Conservation (phyloP, 2,113 vertebrate genomes). For the Ictalurus punctatus region DNA sequence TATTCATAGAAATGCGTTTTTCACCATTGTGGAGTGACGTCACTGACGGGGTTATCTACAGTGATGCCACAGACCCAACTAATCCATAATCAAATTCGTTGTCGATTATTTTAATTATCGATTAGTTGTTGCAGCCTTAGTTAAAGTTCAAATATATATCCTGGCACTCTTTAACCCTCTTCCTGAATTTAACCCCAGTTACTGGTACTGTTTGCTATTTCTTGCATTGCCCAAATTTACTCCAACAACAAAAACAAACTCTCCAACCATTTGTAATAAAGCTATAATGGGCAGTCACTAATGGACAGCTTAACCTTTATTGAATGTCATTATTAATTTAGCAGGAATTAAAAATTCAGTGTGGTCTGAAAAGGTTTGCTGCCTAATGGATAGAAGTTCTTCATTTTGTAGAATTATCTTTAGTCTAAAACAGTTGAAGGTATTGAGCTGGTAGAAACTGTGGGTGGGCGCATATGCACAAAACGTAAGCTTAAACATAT, state of each 20-base stretch:
- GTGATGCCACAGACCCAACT: no score
- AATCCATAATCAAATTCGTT: no score
- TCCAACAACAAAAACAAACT: neutral
- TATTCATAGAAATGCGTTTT: no score
- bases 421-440: neutral
- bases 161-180: neutral
- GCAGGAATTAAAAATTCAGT: neutral
- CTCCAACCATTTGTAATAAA: neutral
- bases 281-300: neutral
- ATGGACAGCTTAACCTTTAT: conserved; percentile 13
- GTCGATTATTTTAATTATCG: no score
- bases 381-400: neutral
- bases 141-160: neutral
- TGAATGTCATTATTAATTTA: conserved; percentile 16
- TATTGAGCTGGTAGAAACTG: neutral
- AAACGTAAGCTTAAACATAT: neutral
- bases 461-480: neutral
- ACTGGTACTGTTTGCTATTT: neutral
- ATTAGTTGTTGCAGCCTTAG: neutral
- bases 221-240: neutral
- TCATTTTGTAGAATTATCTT: neutral
- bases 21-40: no score
- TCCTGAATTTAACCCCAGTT: neutral
- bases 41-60: no score
- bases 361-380: neutral